Base-by-base conservation (phyloP, 2,888 invertebrate genomes). In the Endotricha flammealis region DNA sequence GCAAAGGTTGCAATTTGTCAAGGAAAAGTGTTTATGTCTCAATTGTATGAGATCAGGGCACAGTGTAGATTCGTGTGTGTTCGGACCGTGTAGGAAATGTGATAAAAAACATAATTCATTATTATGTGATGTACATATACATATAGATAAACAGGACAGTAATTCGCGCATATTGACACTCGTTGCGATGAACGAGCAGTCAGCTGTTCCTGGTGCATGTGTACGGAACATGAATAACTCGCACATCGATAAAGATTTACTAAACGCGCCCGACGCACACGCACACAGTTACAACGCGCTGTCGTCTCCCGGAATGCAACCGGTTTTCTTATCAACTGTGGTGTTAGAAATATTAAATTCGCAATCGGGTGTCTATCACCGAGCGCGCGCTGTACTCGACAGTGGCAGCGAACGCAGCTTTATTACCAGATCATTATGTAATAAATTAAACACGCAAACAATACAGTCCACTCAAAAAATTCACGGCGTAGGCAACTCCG, bases 1-100 rank as follows among this genome's bases (percentile, higher is more conserved):
- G n/a, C 3, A 13, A 2, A 32, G 13, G 11, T 2, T 24, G 0
- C 22, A 4, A 1, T 24, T 32, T 9, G 16, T 32, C 14, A 32
- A 9, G 8, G 12, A 23, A 2, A 32, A 32, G 4, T 12, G 23
- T 3, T 24, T 32, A 12, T 32, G 32, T 14, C 12, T 9, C 12
- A 32, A 32, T 12, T 32, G 32, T 10, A 23, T 32, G 7, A 24
- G 32, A 9, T 10, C 32, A 2, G 32, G 32, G 9, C 32, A 32
- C 13, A 14, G 24, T 8, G 25, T n/a, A 5, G 16, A 12, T 9
- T 9, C 8, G 4, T 32, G 32, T 25, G n/a, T 12, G 10, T 36
- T 36, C 13, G 45, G 45, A 1, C 34, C 42, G 1, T 45, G 42
- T n/a, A 36, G 32, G 14, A 22, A 37, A 7, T 46, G 42, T 24